Evolutionary conservation across 2,113 vertebrate species (phyloP), one percentile per base, ranked within the genome.

Genomic region (Peromyscus californicus): DNA sequence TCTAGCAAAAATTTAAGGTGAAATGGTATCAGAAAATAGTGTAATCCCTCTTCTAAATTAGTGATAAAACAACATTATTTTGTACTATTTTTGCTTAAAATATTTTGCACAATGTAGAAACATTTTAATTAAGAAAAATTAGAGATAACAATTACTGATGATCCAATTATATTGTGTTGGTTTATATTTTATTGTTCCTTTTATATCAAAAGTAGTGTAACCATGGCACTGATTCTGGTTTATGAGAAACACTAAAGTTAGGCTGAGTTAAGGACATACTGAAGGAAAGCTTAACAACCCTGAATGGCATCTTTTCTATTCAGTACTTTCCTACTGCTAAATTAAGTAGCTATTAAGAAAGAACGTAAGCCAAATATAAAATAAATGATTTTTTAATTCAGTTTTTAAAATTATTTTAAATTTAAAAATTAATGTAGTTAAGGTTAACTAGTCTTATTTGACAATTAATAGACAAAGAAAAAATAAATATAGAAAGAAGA

Each of bases 341-440:
- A 79, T 79, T 79, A 51, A 33, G 48, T 33, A 54, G 42, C 13
- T 29, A 48, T 54, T 79, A 79, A 19, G 31, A 79, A 79, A 51
- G 26, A 31, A 78, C 24, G 39, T 8, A 48, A 54, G 48, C 17
- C 48, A 51, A 51, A 79, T 54, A 33, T 21, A 3, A 54, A 51
- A 79, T 21, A 57, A 48, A 6, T 78, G 1, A 4, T 31, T 79
- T 79, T 54, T 79, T 76, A 83, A 61, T 90, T 96, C 45, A 79
- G 96, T n/a, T 3, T 76, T 75, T 42, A 26, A 21, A 54, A 48
- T 48, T 54, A 29, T 87, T 72, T 36, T 24, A 76, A 94, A 83
- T 72, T 90, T 95, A 74, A 79, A 79, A 97, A 70, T 5, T 76
- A 88, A 61, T 87, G 5, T 89, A 42, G 54, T 82, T 94, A 89